These are phyloP conservation scores for Cyanoramphus novaezelandiae DNA, from an alignment of 2,113 vertebrate species.

Conservation along the genomic window DNA sequence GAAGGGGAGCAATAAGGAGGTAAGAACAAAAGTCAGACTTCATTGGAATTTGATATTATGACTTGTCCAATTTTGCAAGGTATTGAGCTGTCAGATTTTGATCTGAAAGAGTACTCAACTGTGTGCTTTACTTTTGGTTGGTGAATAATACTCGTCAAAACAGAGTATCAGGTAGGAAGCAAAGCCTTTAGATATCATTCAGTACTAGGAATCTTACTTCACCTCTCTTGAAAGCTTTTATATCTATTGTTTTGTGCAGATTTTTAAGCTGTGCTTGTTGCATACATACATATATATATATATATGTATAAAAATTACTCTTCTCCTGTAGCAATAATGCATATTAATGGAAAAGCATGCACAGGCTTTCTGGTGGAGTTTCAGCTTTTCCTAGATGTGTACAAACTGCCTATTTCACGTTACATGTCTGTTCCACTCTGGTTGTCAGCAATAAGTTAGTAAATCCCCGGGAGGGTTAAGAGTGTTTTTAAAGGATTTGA, in stretches of 20 bases:
- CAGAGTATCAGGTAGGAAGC: not conserved
- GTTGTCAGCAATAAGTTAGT: conserved; percentile 1
- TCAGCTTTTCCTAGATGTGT: conserved; percentile 14
- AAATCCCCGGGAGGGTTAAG: not conserved
- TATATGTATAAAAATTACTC: not conserved
- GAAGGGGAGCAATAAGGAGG: not conserved
- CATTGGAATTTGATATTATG: not conserved
- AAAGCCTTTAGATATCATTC: not conserved
- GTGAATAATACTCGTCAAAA: not conserved
- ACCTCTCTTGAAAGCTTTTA: not conserved
- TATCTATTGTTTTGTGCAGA: not conserved
- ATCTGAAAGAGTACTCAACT: not conserved
- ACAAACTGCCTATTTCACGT: not conserved
- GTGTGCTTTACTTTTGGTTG: not conserved
- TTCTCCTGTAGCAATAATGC: not conserved
- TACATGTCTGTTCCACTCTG: not conserved
- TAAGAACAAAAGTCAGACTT: not conserved
- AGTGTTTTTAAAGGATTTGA: conserved; percentile 26
- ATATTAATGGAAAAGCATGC: not conserved
- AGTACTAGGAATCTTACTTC: not conserved
- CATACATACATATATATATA: not conserved
- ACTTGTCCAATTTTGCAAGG: not conserved
- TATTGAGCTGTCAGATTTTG: not conserved
- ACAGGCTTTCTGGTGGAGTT: not conserved
- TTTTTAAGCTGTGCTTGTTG: not conserved